phyloP scores from a whole-genome alignment of 2,888 invertebrate species.

The Chaetoderma sp. region DNA sequence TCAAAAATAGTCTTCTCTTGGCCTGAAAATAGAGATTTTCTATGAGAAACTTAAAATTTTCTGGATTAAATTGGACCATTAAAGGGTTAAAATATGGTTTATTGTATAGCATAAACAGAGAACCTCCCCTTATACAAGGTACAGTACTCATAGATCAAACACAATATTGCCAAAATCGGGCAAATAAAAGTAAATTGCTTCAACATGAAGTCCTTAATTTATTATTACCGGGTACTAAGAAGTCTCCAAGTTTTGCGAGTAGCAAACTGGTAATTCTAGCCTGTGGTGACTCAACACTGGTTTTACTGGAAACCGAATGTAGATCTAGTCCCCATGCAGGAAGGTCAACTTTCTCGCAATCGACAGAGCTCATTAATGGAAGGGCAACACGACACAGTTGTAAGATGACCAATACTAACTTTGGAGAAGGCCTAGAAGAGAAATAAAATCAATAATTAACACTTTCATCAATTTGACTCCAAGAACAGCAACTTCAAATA shows the following conservation, averaged over 20 bases:
- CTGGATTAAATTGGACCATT: too few species aligned
- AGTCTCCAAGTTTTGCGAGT: slow-evolving; percentile 68
- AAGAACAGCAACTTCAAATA: not conserved
- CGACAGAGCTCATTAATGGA: slow-evolving; percentile 63
- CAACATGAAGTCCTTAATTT: too few species aligned
- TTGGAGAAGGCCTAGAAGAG: slow-evolving; percentile 65
- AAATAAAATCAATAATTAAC: too few species aligned
- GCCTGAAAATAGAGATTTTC: too few species aligned
- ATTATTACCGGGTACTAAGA: slow-evolving; percentile 66
- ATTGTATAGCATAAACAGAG: too few species aligned
- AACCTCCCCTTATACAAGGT: too few species aligned
- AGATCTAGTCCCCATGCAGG: slow-evolving; percentile 63
- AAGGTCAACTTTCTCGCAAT: slow-evolving; percentile 64
- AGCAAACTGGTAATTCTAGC: slow-evolving; percentile 66
- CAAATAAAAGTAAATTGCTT: too few species aligned
- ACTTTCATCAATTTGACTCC: not conserved
- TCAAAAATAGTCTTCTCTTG: too few species aligned
- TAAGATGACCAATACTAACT: slow-evolving; percentile 66
- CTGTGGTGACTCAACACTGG: slow-evolving; percentile 59
- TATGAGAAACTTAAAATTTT: too few species aligned
- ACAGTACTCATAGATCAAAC: too few species aligned
- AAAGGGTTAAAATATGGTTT: too few species aligned
- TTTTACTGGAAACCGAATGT: slow-evolving; percentile 38
- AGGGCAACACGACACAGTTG: slow-evolving; percentile 68
- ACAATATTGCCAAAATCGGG: too few species aligned